Evolutionary conservation across 2,888 invertebrate species (phyloP), one percentile per base, ranked within the genome.

Genomic region (Psylliodes chrysocephalus): DNA sequence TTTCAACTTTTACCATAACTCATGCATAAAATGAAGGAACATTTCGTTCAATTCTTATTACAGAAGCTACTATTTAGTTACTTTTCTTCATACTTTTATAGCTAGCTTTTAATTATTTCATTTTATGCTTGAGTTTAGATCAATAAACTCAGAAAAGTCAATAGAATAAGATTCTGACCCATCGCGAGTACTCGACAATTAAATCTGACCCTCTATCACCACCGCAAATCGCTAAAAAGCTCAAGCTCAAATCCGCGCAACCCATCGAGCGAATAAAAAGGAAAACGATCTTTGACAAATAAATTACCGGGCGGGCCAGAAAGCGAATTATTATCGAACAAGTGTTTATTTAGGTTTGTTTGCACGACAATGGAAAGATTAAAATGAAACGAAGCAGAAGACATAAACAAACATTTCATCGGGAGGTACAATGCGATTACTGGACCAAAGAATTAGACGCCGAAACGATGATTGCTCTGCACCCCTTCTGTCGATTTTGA

Each of bases 301-400:
- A 78, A 79, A 79, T 78, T 79, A 73, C 67, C 71, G 71, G 73
- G 70, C 71, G 74, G 68, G 67, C 40, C 64, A 44, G 56, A 73
- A 70, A 73, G 70, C 64, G 74, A 75, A 76, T 79, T 78, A 78
- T 77, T 78, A 78, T 76, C 73, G 74, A 73, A 74, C 77, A 77
- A 80, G 81, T 81, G 81, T 81, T 81, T 81, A 78, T 80, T 81
- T 81, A 81, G 81, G 81, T 72, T 74, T 80, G 75, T 81, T 80
- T 81, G 77, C 72, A 68, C 73, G 73, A 72, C 74, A 77, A 78
- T 78, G 77, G 79, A 81, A 81, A 82, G 82, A 82, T 82, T 82
- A 82, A 81, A 82, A 81, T 78, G 79, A 80, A 81, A 78, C 81
- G 78, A 78, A 79, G 80, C 82, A 79, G 78, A 80, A 81, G 77